Conservation (phyloP, 2,888 invertebrate genomes). For the Cantharis rufa region DNA sequence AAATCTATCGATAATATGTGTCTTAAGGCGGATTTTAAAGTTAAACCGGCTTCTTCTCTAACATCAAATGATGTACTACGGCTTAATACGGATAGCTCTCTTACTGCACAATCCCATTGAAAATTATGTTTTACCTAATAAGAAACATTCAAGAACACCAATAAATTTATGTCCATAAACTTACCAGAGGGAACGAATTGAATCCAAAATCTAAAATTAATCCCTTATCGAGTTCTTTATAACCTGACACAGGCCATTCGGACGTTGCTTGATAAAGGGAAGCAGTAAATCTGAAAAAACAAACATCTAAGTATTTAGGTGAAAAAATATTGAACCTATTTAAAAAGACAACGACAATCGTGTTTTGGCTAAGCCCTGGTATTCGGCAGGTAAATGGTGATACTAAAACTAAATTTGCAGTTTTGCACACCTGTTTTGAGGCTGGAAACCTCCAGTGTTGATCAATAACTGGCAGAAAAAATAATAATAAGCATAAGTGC, state of each 20-base stretch:
- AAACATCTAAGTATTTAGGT: too few relatives aligned
- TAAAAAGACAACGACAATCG: too few relatives aligned
- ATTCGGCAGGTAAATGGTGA: too few relatives aligned
- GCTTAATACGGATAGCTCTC: conserved; percentile 76
- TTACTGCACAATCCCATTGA: conserved; percentile 85
- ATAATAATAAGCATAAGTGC: too few relatives aligned
- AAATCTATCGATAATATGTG: conserved; percentile 80
- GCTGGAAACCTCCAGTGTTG: too few relatives aligned
- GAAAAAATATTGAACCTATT: too few relatives aligned
- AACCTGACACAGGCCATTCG: conserved; percentile 82
- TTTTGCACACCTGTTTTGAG: too few relatives aligned
- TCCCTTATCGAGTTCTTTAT: conserved; percentile 78
- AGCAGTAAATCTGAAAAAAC: conserved; percentile 65
- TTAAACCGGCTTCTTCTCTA: conserved; percentile 86
- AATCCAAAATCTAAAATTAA: conserved; percentile 77
- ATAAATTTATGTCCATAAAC: conserved; percentile 24
- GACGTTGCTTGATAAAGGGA: conserved; percentile 77
- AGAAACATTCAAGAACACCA: background rate
- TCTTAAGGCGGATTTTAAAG: conserved; percentile 84
- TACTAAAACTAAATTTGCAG: too few relatives aligned
- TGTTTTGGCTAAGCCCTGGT: too few relatives aligned
- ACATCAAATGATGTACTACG: conserved; percentile 81
- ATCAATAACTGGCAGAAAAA: too few relatives aligned
- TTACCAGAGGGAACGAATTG: conserved; percentile 64
- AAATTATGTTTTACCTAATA: conserved; percentile 77